Evolutionary conservation across 2,888 invertebrate species (phyloP).

Genomic region (Lepidocyrtinus sp.): DNA sequence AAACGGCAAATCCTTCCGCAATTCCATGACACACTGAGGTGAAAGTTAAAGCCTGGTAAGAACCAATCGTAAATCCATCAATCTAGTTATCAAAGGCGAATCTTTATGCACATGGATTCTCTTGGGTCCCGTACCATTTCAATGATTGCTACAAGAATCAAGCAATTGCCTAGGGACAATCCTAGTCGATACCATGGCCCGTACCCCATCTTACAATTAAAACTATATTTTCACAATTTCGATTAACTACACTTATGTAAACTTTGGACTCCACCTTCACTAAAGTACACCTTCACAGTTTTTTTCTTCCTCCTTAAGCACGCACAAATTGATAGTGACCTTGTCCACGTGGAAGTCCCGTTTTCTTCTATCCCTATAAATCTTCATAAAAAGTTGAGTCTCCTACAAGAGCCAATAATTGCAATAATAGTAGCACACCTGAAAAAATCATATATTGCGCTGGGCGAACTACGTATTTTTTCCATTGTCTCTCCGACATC

Average conservation of each 20-base stretch:
- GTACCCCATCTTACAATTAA: conserved; percentile 44
- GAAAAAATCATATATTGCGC: conserved; percentile 52
- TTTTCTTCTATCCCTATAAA: background rate
- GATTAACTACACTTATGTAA: conserved; percentile 17
- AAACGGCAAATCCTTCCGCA: conserved; percentile 16
- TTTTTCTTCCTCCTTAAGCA: background rate
- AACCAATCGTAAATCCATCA: too few relatives aligned
- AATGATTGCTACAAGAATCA: conserved; percentile 59
- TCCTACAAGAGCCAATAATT: background rate
- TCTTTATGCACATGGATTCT: too few relatives aligned
- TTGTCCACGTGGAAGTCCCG: background rate
- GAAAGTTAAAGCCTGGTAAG: conserved; percentile 40
- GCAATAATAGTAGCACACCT: conserved; percentile 38
- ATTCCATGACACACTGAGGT: conserved; percentile 45
- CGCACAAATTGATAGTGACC: too few relatives aligned
- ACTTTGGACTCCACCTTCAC: conserved; percentile 19
- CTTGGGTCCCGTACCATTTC: conserved; percentile 58
- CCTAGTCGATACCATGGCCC: conserved; percentile 62
- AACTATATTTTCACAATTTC: conserved; percentile 10
- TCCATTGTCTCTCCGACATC: conserved; percentile 46
- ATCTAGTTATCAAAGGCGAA: too few relatives aligned
- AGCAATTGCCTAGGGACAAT: conserved; percentile 55
- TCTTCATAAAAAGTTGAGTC: conserved; percentile 25
- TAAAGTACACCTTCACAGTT: too few relatives aligned
- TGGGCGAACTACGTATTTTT: conserved; percentile 16